Evolutionary conservation across 2,113 vertebrate genomes (phyloP).

Genomic region (Probosciger aterrimus): DNA sequence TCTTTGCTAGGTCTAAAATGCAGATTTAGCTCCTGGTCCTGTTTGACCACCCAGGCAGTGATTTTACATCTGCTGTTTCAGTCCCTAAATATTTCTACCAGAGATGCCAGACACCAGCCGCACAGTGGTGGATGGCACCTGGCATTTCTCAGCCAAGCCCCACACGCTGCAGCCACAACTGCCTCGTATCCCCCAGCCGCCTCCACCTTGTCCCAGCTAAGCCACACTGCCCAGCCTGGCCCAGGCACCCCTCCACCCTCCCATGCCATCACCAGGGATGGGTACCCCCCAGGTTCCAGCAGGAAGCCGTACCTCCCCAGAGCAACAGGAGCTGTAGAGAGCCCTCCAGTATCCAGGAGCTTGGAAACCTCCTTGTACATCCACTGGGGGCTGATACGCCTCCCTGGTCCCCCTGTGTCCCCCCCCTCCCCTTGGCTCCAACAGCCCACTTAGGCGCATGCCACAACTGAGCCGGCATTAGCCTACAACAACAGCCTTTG

Average conservation of each 20-base stretch:
- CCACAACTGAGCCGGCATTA: background rate
- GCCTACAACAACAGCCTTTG: slow-evolving; percentile 12
- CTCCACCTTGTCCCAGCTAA: background rate
- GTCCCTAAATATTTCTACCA: background rate
- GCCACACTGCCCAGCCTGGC: rapidly evolving
- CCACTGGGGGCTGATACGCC: background rate
- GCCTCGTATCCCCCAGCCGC: background rate
- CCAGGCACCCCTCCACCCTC: rapidly evolving
- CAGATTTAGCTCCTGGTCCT: background rate
- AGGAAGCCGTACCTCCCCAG: background rate
- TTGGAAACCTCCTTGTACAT: background rate
- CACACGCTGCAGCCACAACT: rapidly evolving
- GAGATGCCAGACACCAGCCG: rapidly evolving
- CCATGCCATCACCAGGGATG: rapidly evolving
- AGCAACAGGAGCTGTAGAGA: background rate
- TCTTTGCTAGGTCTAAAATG: background rate
- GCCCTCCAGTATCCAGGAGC: background rate
- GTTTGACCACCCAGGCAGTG: background rate
- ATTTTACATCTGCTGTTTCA: background rate
- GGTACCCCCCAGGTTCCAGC: rapidly evolving
- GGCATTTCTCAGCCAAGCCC: background rate
- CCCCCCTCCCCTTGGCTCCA: background rate
- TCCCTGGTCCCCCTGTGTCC: rapidly evolving
- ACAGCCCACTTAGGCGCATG: background rate
- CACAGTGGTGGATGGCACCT: rapidly evolving